Percentiles rank a stretch among this genome's conserved stretches.
phyloP scores from a whole-genome alignment of 30 jellyfish, hydroid and myxozoan genomes.

The Hydractinia symbiolongicarpus region DNA sequence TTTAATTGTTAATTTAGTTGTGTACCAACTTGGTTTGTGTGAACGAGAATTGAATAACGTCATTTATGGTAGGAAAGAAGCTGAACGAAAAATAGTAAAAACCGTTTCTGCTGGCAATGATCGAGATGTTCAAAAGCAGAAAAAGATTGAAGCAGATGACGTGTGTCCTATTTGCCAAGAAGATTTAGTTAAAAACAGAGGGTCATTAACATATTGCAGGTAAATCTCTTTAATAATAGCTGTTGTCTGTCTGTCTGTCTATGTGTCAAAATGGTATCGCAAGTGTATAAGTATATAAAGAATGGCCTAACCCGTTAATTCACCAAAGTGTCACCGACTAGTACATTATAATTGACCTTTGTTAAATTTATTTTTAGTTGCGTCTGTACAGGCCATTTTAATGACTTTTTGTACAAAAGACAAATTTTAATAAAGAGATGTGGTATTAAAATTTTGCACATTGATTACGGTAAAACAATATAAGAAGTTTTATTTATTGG shows the following conservation, averaged over 20 bases:
- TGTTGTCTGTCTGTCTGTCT: no score
- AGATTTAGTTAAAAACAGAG: constrained; percentile 34
- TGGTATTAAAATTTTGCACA: no score
- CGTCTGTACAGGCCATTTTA: no score
- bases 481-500: no score
- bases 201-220: constrained; percentile 70
- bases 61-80: constrained; percentile 41
- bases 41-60: constrained; percentile 71
- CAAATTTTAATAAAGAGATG: no score
- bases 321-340: no score
- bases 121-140: constrained; percentile 32
- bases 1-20: constrained; percentile 15
- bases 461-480: no score
- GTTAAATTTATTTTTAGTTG: no score
- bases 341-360: not conserved
- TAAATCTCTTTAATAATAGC: constrained; percentile 32
- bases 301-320: no score
- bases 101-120: constrained; percentile 15
- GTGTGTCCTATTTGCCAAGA: constrained; percentile 91
- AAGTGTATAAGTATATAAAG: no score
- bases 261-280: no score
- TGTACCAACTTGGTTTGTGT: constrained; percentile 60
- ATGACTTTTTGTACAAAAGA: no score
- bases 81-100: not conserved
- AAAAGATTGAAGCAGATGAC: constrained; percentile 64